Base-by-base conservation (phyloP, 2,113 vertebrate genomes). In the Lethenteron camtschaticum region DNA sequence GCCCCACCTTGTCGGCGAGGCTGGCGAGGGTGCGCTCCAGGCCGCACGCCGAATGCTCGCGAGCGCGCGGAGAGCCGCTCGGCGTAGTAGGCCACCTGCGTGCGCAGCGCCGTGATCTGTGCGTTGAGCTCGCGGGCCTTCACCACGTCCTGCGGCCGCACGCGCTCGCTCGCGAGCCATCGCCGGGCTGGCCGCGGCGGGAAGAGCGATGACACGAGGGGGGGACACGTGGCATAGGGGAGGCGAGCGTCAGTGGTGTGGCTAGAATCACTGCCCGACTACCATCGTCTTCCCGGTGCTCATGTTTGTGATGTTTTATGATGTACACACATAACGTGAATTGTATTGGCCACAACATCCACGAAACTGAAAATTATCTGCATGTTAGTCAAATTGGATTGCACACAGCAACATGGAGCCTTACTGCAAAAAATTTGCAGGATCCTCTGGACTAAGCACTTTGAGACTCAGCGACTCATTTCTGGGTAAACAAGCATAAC, bases 11-110 rank as follows among this genome's bases (percentile, higher is more conserved):
- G 76, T 99, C 94, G 58, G 89, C 84, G 73, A 99, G 79, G 75
- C 88, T 92, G 71, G 87, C 81, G 0, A 99, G 86, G 0, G 90
- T 95, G 79, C 94, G 85, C 77, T 99, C 89, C 71, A 99, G 83
- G 14, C 90, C 89, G 55, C 86, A 90, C 75, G 90, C 81, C 2
- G 92, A 99, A 72, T 85, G 85, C 16, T 96, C 92, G 79, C 89
- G 96, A 71, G 94, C 94, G 89, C 86, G 72, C 94, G 81, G 92
- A 95, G 56, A 99, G 87, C 56, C 94, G 82, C 76, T 96, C 94
- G 2, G 90, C 86, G 9, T 99, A 99, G 81, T 96, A 99, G 80
- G 86, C 86, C 78, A 99, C 94, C 84, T 99, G 94, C 1, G 92
- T 95, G 81, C 91, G 95, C 76, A 99, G 80, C 2, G 91, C 96